Evolutionary conservation across 2,797 vertebrate genomes (phyloP).

Genomic region (Halcyon smyrnensis): DNA sequence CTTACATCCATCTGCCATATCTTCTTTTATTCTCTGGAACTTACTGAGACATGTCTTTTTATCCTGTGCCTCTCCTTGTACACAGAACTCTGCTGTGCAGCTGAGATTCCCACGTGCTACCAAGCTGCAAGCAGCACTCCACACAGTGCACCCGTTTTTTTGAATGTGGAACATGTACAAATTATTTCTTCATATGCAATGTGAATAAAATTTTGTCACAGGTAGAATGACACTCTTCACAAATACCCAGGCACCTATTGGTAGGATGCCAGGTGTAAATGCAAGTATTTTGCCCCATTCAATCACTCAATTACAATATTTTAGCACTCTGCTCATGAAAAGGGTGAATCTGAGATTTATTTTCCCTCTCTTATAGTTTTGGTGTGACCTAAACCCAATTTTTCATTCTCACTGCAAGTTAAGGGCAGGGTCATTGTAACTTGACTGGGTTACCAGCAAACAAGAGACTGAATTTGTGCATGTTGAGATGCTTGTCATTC

Average conservation of each 20-base stretch:
- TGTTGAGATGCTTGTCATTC: neutral
- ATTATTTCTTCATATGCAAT: neutral
- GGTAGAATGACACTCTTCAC: neutral
- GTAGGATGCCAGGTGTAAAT: neutral
- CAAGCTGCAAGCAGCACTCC: neutral
- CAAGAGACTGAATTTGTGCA: neutral
- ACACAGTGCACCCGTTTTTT: neutral
- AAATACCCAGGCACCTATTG: neutral
- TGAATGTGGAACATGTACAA: neutral
- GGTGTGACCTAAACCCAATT: neutral
- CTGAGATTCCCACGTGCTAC: neutral
- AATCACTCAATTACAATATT: neutral
- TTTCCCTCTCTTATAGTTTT: neutral
- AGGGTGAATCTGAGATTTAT: neutral
- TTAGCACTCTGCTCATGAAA: neutral
- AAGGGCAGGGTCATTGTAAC: neutral
- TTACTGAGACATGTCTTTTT: neutral
- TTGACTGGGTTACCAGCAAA: neutral
- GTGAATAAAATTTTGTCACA: neutral
- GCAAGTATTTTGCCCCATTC: neutral
- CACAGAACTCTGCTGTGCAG: neutral
- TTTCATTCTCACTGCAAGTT: neutral
- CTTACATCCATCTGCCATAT: neutral
- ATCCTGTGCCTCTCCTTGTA: neutral
- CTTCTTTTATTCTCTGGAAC: constrained; percentile 19